Evolutionary conservation across 2,888 invertebrate species (phyloP), one percentile per base, ranked within the genome.

Genomic region (Arrhopalites spinosus): DNA sequence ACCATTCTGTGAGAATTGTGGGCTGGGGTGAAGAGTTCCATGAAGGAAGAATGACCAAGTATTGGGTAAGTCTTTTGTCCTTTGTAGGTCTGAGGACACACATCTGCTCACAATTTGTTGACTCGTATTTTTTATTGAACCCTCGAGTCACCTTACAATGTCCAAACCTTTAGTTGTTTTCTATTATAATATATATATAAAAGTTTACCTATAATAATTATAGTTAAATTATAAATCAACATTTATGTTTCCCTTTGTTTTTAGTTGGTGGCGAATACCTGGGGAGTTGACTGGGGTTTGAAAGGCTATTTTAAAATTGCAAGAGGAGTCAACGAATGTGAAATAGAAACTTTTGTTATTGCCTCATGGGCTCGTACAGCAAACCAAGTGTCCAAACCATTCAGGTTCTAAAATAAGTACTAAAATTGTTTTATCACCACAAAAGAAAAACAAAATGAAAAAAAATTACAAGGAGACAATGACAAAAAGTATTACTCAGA

Each of bases 251-350:
- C n/a, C n/a, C n/a, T n/a, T n/a, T n/a, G n/a, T 43, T 86, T 87
- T 3, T 87, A 97, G 96, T 88, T 93, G 84, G 94, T 92, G 59
- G 94, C 94, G 66, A 98, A 98, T 87, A 95, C 95, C 45, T 98
- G 98, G 98, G 97, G 98, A 11, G 84, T 86, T 0, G 87, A 90
- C 81, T 98, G 97, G 97, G 98, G 97, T 13, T 96, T 97, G 85
- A 87, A 90, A 78, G 98, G 98, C 0, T 92, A 90, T 85, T 97
- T 98, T 90, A 90, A 91, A 77, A 96, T 98, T 83, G 86, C 89
- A 5, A 90, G 93, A 75, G 97, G 97, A 59, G 86, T 85, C 73
- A 93, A 96, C 87, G 96, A 96, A 85, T 93, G 94, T 84, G 92
- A 91, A 81, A 96, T 98, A 84, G 97, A 98, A 85, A 90, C 91